Conservation (phyloP, 2,113 vertebrate species). For the Tapirus terrestris region DNA sequence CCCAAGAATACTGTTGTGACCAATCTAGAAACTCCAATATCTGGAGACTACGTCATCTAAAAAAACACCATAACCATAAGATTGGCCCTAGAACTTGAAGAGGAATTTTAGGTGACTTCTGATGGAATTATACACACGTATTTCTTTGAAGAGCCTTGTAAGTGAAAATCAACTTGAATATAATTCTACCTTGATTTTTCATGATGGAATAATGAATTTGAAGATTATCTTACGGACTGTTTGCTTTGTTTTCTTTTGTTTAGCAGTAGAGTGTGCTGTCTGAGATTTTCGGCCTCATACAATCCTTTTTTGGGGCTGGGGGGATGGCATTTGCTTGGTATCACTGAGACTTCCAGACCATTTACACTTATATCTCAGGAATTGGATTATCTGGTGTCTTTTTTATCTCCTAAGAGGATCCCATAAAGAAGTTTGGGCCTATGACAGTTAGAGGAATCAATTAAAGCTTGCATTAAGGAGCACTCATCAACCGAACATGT, state of each 20-base stretch:
- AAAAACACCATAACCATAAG: background rate
- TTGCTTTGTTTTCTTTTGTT: background rate
- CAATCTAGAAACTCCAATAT: background rate
- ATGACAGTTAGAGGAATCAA: background rate
- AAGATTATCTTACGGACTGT: background rate
- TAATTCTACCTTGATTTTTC: slow-evolving; percentile 26
- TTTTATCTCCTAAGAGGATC: background rate
- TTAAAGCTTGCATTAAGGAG: slow-evolving; percentile 52
- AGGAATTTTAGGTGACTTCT: background rate
- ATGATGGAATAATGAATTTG: background rate
- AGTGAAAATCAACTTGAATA: background rate
- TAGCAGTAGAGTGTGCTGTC: background rate
- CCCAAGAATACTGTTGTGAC: background rate
- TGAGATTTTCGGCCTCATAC: background rate
- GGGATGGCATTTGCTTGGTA: background rate
- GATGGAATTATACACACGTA: background rate
- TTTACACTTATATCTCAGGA: background rate
- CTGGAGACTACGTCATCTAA: background rate
- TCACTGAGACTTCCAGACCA: background rate
- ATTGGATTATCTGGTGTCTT: background rate
- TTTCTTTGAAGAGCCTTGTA: background rate
- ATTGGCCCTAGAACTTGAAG: background rate
- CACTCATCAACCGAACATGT: background rate
- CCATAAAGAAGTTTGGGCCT: background rate
- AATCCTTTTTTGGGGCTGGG: background rate